Evolutionary conservation across 2,797 vertebrate genomes (phyloP).

Genomic region (Dicrostonyx torquatus): DNA sequence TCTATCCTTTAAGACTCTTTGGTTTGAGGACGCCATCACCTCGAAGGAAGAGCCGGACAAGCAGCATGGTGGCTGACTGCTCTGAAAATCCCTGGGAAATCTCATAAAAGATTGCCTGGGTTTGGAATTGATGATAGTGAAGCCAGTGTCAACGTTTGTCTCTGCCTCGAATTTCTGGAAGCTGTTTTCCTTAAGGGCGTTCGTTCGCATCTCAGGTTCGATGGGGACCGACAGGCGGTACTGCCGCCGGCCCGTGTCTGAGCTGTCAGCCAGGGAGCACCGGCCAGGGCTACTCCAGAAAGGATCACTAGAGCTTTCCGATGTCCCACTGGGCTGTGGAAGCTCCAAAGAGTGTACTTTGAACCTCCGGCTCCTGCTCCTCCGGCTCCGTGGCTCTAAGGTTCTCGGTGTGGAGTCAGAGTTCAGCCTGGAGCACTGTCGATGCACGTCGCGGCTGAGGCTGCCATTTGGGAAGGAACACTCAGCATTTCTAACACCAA

Average conservation of each 20-base stretch:
- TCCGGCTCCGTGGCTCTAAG: slow-evolving; percentile 37
- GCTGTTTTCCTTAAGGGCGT: slow-evolving; percentile 56
- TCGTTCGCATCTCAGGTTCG: slow-evolving; percentile 49
- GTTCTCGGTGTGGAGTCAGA: neutral
- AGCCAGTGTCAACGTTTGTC: slow-evolving; percentile 94
- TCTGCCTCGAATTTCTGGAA: slow-evolving; percentile 83
- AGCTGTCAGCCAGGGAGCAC: slow-evolving; percentile 83
- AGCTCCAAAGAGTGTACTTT: neutral
- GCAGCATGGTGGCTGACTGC: slow-evolving; percentile 70
- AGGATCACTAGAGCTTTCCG: slow-evolving; percentile 80
- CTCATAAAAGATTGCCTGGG: slow-evolving; percentile 73
- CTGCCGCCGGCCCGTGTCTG: neutral
- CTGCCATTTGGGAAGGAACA: neutral
- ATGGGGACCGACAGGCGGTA: neutral
- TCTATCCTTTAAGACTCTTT: neutral
- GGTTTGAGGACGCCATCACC: neutral
- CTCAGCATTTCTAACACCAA: neutral
- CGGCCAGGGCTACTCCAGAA: slow-evolving; percentile 84
- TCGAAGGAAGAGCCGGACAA: neutral
- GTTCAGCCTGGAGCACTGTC: neutral
- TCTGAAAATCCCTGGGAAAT: slow-evolving; percentile 83
- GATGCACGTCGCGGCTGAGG: accelerated
- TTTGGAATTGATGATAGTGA: slow-evolving; percentile 57
- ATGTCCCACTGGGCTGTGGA: slow-evolving; percentile 59
- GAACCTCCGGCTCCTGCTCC: neutral